Conservation (phyloP, 2,113 vertebrate genomes). For the Sapayoa aenigma region DNA sequence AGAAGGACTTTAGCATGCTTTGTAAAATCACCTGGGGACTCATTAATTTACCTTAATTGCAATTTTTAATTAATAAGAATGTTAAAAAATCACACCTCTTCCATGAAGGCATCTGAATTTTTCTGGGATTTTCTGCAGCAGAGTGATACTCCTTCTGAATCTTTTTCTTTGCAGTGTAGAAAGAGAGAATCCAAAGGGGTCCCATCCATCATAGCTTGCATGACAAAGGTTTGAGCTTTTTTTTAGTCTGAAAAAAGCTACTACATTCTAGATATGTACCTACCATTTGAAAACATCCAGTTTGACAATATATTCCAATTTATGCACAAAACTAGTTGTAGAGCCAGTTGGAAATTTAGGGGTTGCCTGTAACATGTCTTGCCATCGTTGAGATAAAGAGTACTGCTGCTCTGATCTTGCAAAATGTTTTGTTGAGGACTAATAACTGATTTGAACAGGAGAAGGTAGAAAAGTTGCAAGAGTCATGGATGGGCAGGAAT, state of each 20-base stretch:
- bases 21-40: not conserved
- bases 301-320: not conserved
- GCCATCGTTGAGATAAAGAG: not conserved
- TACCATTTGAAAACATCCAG: not conserved
- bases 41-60: not conserved
- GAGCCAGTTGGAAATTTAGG: not conserved
- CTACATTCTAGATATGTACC: not conserved
- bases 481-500: not conserved
- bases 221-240: not conserved
- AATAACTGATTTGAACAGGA: not conserved
- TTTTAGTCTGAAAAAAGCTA: not conserved
- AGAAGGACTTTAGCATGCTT: not conserved
- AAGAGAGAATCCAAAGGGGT: not conserved
- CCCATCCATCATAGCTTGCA: not conserved
- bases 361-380: not conserved
- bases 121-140: not conserved
- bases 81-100: not conserved
- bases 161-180: not conserved
- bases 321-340: not conserved
- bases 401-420: not conserved
- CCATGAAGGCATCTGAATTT: not conserved
- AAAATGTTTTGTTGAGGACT: not conserved
- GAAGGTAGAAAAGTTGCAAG: not conserved
- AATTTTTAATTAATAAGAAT: not conserved
- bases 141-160: not conserved